A percentile compares a stretch with the other conserved stretches of the same genome.
Conservation (phyloP, 2,888 invertebrate genomes). For the Lasioglossum pauxillum region DNA sequence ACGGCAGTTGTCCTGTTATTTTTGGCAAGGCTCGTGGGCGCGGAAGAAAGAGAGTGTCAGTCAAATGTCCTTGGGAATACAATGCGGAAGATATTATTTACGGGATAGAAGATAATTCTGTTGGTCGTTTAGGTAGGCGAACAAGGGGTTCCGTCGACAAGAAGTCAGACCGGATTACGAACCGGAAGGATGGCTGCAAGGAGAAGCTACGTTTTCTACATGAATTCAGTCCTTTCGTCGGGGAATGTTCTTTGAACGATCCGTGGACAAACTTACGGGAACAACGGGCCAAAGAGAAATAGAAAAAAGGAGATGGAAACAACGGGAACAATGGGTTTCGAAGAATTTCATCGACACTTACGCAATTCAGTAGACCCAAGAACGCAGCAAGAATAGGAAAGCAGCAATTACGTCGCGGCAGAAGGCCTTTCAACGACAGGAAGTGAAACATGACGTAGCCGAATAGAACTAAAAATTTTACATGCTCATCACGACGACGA, state of each 20-base stretch:
- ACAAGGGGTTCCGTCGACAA: conserved; percentile 32
- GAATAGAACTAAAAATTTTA: conserved; percentile 21
- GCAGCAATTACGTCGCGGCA: conserved; percentile 23
- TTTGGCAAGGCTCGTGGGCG: conserved; percentile 29
- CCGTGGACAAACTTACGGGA: not conserved
- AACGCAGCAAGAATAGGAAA: conserved; percentile 27
- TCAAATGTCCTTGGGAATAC: conserved; percentile 42
- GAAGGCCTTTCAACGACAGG: conserved; percentile 38
- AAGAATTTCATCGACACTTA: conserved; percentile 11
- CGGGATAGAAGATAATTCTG: conserved; percentile 29
- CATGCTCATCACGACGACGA: not conserved
- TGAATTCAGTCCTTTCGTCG: not conserved
- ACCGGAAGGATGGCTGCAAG: conserved; percentile 30
- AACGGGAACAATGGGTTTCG: conserved; percentile 29
- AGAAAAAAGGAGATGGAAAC: not conserved
- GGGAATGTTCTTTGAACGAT: not conserved
- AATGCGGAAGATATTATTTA: conserved; percentile 45
- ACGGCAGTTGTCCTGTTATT: conserved; percentile 1
- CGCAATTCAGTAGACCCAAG: conserved; percentile 4
- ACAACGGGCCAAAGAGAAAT: not conserved
- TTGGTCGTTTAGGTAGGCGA: conserved; percentile 41
- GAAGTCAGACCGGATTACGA: conserved; percentile 30
- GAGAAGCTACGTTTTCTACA: conserved; percentile 13
- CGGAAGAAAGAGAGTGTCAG: conserved; percentile 18
- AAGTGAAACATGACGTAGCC: conserved; percentile 18